These are phyloP conservation scores for Orycteropus afer DNA, from an alignment of 2,113 vertebrate genomes.

Conservation along the genomic window DNA sequence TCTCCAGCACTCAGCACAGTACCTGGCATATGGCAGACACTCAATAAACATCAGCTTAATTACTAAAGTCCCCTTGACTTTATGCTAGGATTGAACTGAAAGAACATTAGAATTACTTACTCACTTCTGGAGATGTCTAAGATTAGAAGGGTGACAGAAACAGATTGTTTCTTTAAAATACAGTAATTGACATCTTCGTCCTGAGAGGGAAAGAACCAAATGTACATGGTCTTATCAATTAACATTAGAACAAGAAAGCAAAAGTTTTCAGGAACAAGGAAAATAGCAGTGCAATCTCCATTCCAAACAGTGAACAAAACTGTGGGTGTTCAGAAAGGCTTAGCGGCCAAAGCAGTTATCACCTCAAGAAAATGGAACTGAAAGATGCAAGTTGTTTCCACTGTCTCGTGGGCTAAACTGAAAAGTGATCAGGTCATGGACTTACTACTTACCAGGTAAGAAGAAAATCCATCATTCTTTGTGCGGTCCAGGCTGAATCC, in stretches of 20 bases:
- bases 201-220: constrained; percentile 76
- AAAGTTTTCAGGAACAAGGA: background rate
- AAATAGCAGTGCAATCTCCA: background rate
- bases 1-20: background rate
- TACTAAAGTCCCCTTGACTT: background rate
- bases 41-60: rapidly evolving
- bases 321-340: rapidly evolving
- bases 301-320: background rate
- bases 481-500: constrained; percentile 92
- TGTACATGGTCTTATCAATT: background rate
- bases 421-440: rapidly evolving
- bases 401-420: too few relatives aligned
- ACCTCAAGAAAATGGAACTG: background rate
- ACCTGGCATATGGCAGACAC: background rate
- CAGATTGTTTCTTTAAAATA: constrained; percentile 86
- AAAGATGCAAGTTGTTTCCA: background rate
- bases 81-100: background rate
- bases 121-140: constrained; percentile 83
- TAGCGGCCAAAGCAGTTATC: background rate
- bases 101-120: constrained; percentile 83
- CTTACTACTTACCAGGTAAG: constrained; percentile 88
- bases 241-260: background rate
- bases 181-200: constrained; percentile 91
- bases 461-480: constrained; percentile 91
- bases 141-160: constrained; percentile 87